Evolutionary conservation across 2,797 vertebrate species (phyloP).

Genomic region (Perodicticus potto): DNA sequence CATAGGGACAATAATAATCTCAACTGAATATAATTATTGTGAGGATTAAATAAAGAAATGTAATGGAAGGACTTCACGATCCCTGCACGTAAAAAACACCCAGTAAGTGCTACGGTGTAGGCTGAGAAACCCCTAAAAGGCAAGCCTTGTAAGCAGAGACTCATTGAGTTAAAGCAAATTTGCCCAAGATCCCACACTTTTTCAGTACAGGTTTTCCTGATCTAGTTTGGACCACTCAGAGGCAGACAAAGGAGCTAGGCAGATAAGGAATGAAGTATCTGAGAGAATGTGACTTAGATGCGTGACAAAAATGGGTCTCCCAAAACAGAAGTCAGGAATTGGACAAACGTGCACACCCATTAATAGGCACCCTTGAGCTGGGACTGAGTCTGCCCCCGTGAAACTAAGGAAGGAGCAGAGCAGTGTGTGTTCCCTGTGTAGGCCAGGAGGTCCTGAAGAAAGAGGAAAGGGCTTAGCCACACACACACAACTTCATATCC

Average conservation of each 20-base stretch:
- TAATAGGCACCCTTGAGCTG: neutral
- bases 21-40: neutral
- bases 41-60: neutral
- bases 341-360: neutral
- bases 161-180: neutral
- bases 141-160: neutral
- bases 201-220: neutral
- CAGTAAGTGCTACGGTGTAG: neutral
- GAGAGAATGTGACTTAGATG: neutral
- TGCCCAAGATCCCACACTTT: neutral
- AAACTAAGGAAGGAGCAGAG: neutral
- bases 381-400: neutral
- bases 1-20: neutral
- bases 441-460: neutral
- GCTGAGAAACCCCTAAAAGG: neutral
- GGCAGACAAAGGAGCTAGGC: neutral
- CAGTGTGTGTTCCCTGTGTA: neutral
- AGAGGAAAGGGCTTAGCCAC: neutral
- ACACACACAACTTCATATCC: neutral
- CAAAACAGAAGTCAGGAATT: neutral
- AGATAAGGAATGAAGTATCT: neutral
- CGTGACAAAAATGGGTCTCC: neutral
- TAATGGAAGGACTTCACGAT: neutral
- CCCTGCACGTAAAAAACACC: neutral
- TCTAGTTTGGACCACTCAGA: neutral